Conservation (phyloP, 1,140 invertebrate species). For the Sycophaga agraensis region DNA sequence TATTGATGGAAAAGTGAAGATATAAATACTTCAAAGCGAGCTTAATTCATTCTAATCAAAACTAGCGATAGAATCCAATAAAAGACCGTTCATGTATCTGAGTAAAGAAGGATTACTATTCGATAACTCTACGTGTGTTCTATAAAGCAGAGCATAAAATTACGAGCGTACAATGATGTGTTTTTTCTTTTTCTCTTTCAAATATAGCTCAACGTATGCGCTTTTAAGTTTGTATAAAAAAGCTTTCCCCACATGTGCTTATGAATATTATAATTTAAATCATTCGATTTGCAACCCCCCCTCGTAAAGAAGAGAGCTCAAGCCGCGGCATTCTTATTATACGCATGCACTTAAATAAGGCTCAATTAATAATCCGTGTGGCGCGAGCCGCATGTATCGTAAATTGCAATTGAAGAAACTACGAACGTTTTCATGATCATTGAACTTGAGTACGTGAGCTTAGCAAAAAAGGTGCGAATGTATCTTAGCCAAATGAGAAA, state of each 20-base stretch:
- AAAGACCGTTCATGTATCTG: too few relatives aligned
- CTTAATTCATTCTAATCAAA: too few relatives aligned
- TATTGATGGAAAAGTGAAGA: too few relatives aligned
- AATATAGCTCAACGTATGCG: neutral
- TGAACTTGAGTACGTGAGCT: too few relatives aligned
- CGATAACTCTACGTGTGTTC: too few relatives aligned
- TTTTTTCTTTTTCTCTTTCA: neutral
- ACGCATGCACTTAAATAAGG: neutral
- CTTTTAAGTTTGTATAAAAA: neutral
- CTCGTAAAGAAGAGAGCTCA: constrained; percentile 3
- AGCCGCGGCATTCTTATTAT: neutral
- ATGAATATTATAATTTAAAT: constrained; percentile 22
- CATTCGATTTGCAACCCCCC: constrained; percentile 1
- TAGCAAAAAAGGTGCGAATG: neutral
- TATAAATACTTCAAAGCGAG: too few relatives aligned
- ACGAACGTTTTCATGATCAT: too few relatives aligned
- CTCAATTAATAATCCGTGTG: constrained; percentile 10
- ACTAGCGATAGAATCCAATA: too few relatives aligned
- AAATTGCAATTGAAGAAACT: constrained; percentile 12
- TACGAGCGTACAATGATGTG: neutral
- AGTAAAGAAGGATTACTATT: too few relatives aligned
- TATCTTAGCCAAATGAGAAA: neutral
- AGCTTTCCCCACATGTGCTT: too few relatives aligned
- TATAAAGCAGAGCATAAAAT: neutral
- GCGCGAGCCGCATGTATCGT: neutral